These are phyloP conservation scores for Caracal caracal DNA, from an alignment of 2,113 vertebrate species.

Conservation along the genomic window DNA sequence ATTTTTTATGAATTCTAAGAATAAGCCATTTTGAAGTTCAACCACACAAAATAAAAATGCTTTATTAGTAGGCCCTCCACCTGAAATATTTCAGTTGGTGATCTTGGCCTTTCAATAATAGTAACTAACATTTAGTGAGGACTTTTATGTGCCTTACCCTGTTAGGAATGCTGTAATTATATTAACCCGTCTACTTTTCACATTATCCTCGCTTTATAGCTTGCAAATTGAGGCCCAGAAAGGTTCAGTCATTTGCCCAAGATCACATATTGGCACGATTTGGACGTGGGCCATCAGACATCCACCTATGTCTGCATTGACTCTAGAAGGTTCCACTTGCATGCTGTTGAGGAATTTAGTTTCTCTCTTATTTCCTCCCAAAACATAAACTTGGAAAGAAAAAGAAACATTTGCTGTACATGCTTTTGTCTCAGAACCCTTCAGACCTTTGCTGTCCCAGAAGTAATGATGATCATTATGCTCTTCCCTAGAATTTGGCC, in stretches of 20 bases:
- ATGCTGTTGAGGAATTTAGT: not conserved
- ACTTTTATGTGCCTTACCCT: not conserved
- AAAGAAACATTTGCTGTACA: not conserved
- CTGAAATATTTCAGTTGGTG: not conserved
- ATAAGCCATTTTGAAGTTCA: slow-evolving; percentile 71
- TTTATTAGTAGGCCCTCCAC: not conserved
- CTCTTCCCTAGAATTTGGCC: not conserved
- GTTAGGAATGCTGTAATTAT: not conserved
- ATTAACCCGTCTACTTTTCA: not conserved
- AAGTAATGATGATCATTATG: not conserved
- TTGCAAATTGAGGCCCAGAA: not conserved
- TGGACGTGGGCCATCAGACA: too few species aligned
- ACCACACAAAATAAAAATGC: slow-evolving; percentile 58
- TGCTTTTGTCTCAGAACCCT: not conserved
- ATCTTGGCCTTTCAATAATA: not conserved
- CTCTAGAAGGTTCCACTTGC: not conserved
- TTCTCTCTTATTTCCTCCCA: not conserved
- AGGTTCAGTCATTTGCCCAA: not conserved
- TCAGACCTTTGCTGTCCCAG: not conserved
- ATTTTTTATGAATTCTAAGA: slow-evolving; percentile 74
- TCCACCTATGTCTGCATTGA: not conserved
- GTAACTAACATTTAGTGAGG: not conserved
- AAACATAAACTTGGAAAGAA: not conserved
- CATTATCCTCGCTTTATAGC: not conserved
- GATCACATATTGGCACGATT: not conserved